Evolutionary conservation across 2,797 vertebrate genomes (phyloP).

Genomic region (Hydrocynus forskahlii): DNA sequence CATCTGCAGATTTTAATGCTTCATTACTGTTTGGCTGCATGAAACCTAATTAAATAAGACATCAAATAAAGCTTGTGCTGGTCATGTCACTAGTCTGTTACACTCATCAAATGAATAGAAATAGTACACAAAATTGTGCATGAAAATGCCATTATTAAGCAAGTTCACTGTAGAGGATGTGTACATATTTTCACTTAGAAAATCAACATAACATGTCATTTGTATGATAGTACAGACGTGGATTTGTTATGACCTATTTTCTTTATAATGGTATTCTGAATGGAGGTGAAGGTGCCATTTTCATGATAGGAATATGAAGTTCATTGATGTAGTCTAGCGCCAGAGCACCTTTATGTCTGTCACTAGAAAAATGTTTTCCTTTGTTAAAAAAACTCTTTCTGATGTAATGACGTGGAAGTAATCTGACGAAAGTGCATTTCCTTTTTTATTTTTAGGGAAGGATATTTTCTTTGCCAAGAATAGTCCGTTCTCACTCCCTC

Average conservation of each 20-base stretch:
- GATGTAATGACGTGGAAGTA: slow-evolving; percentile 5
- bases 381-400: not conserved
- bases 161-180: too few species aligned
- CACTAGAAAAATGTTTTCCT: not conserved
- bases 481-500: not conserved
- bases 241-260: not conserved
- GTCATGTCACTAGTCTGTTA: too few species aligned
- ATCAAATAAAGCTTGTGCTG: too few species aligned
- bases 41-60: too few species aligned
- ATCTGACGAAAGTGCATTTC: slow-evolving; percentile 24
- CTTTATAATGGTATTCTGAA: not conserved
- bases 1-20: too few species aligned
- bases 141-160: too few species aligned
- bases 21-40: too few species aligned
- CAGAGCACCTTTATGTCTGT: not conserved
- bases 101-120: too few species aligned
- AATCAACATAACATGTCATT: not conserved
- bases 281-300: too few species aligned
- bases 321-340: not conserved
- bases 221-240: not conserved
- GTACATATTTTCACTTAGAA: too few species aligned
- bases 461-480: slow-evolving; percentile 24
- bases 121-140: too few species aligned
- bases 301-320: not conserved
- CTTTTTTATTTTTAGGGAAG: not conserved